A percentile compares a stretch with the other conserved stretches of the same genome.
These are phyloP conservation scores for Ethmia dodecea DNA, from an alignment of 2,888 invertebrate genomes.

Conservation along the genomic window DNA sequence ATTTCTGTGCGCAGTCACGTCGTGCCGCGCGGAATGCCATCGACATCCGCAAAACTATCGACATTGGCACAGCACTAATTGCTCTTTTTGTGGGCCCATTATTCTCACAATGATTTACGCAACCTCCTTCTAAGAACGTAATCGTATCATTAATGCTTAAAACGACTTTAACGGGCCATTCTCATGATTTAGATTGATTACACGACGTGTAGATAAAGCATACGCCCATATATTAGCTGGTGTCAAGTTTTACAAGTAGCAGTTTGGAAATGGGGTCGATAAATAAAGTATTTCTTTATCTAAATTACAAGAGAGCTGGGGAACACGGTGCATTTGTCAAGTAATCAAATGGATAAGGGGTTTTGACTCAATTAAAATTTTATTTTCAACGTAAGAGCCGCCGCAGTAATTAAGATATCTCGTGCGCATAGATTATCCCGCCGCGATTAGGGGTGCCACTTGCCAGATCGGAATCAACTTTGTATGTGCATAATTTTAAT, in stretches of 20 bases:
- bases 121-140: conserved; percentile 45
- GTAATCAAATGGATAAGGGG: conserved; percentile 25
- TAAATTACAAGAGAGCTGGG: conserved; percentile 21
- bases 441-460: conserved; percentile 18
- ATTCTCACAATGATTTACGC: conserved; percentile 67
- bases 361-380: conserved; percentile 46
- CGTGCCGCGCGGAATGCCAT: conserved; percentile 60
- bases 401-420: conserved; percentile 53
- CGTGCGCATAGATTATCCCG: conserved; percentile 41
- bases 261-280: conserved; percentile 13
- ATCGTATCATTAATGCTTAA: conserved; percentile 59
- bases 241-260: conserved; percentile 16
- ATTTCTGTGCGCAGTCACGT: conserved; percentile 67
- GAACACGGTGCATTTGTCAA: conserved; percentile 26
- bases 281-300: conserved; percentile 18
- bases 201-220: conserved; percentile 11
- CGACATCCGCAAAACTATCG: conserved; percentile 74
- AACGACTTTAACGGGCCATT: conserved; percentile 55
- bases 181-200: conserved; percentile 61
- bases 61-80: conserved; percentile 69
- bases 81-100: conserved; percentile 59
- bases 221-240: conserved; percentile 9
- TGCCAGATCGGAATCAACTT: conserved; percentile 4
- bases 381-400: conserved; percentile 33
- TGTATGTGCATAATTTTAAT: conserved; percentile 6